Base-by-base conservation (phyloP, 2,113 vertebrate species). In the Poecile atricapillus region DNA sequence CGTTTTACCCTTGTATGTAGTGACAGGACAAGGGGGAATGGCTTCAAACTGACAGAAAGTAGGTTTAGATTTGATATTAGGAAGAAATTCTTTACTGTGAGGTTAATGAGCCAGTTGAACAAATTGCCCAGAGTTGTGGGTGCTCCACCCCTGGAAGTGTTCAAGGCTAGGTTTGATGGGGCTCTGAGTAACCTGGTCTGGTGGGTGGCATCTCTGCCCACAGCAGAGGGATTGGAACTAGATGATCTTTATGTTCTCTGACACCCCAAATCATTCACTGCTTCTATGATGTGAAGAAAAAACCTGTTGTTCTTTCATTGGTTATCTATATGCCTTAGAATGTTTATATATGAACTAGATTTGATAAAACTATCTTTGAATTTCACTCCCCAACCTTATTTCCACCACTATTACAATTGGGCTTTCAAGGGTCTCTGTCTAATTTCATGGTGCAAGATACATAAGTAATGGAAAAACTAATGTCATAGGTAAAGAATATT, bases 121-220 rank as follows among this genome's bases (percentile, higher is more conserved):
- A 39, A 12, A 5, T 50, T 52, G 15, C 9, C 28, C 39, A n/a
- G 37, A 67, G 28, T 8, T 39, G 19, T n/a, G 25, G 23, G 21
- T 59, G 27, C 3, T 6, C n/a, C 15, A 50, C 20, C 6, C 0
- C 1, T 68, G 25, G 53, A 31, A 44, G 21, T 25, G 6, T 27
- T 37, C 62, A 44, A 28, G 23, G 31, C 13, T 4, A 39, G 22
- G 44, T 7, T 52, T 13, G 15, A 14, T 46, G 31, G 9, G 27
- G 4, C 5, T 31, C 7, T 65, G 31, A 59, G 9, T 5, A 56
- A 18, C 20, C 11, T 15, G 21, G 8, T 49, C 47, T 35, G n/a
- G 19, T 71, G 23, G 15, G 10, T 33, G 18, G 11, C 12, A 69
- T 15, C 19, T 12, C 56, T 71, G 30, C 10, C 20, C 5, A 14